Conservation (phyloP, 2,888 invertebrate species). For the Emmelina monodactyla region DNA sequence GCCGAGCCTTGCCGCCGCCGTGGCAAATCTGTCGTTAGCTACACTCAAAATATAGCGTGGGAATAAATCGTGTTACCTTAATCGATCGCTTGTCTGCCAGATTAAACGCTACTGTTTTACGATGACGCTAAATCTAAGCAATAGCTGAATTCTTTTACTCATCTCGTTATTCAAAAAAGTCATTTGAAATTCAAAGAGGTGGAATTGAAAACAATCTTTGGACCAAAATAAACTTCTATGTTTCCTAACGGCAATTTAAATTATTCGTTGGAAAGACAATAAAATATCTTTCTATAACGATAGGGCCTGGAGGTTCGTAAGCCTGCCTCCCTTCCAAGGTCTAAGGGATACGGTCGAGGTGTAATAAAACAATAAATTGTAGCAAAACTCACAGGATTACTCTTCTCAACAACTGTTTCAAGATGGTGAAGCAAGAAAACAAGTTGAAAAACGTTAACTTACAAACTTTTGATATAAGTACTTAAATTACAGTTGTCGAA, state of each 20-base stretch:
- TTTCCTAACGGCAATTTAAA: constrained; percentile 36
- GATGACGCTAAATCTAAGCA: too few species aligned
- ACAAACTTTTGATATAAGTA: constrained; percentile 19
- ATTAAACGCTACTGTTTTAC: constrained; percentile 29
- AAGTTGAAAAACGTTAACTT: constrained; percentile 20
- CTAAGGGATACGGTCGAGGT: constrained; percentile 18
- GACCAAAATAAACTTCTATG: constrained; percentile 33
- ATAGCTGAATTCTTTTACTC: too few species aligned
- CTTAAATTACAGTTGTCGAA: constrained; percentile 22
- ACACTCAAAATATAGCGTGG: constrained; percentile 16
- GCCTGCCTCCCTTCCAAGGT: constrained; percentile 33
- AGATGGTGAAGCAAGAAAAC: constrained; percentile 22
- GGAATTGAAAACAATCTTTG: too few species aligned
- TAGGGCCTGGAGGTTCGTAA: constrained; percentile 30
- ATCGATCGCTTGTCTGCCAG: constrained; percentile 52
- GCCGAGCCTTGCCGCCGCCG: not conserved
- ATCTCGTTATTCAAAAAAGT: too few species aligned
- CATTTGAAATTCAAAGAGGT: too few species aligned
- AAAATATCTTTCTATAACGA: constrained; percentile 45
- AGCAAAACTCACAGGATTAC: constrained; percentile 33
- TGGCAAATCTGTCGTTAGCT: not conserved
- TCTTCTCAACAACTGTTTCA: constrained; percentile 22
- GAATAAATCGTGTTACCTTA: constrained; percentile 36
- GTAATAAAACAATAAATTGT: constrained; percentile 45
- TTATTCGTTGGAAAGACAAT: constrained; percentile 34